A percentile compares a stretch with the other conserved stretches of the same genome.
Conservation (phyloP, 2,113 vertebrate species). For the Calonectris borealis region DNA sequence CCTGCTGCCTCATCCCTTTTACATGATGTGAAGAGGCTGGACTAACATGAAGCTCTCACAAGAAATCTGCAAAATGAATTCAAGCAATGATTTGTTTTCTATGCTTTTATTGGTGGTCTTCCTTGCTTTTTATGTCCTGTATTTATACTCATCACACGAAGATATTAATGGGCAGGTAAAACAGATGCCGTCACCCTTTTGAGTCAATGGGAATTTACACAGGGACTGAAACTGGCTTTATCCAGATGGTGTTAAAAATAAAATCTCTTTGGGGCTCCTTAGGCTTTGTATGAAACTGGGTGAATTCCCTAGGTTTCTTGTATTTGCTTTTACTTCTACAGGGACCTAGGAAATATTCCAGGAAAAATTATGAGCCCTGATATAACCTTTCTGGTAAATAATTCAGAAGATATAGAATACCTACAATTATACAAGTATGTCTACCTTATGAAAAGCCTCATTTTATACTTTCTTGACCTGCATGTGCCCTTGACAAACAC, state of each 20-base stretch:
- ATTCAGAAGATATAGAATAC: neutral
- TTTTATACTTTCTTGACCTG: neutral
- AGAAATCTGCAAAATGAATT: neutral
- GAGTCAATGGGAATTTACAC: neutral
- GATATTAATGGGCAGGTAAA: neutral
- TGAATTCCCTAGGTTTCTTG: neutral
- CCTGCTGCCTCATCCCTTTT: neutral
- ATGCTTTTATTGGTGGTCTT: neutral
- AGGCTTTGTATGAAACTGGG: neutral
- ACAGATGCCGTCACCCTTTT: neutral
- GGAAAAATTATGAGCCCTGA: neutral
- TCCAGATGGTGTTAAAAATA: neutral
- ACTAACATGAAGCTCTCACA: neutral
- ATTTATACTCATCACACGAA: neutral
- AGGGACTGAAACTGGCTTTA: neutral
- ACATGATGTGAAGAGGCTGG: neutral
- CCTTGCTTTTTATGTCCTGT: neutral
- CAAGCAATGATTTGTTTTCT: neutral
- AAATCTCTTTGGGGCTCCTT: neutral
- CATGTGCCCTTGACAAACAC: neutral
- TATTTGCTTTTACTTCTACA: neutral
- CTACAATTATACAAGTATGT: neutral
- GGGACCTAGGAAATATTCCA: neutral
- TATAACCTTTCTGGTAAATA: neutral
- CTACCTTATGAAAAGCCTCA: neutral